Base-by-base conservation (phyloP, 1,140 invertebrate genomes). In the Trichoplusia ni region DNA sequence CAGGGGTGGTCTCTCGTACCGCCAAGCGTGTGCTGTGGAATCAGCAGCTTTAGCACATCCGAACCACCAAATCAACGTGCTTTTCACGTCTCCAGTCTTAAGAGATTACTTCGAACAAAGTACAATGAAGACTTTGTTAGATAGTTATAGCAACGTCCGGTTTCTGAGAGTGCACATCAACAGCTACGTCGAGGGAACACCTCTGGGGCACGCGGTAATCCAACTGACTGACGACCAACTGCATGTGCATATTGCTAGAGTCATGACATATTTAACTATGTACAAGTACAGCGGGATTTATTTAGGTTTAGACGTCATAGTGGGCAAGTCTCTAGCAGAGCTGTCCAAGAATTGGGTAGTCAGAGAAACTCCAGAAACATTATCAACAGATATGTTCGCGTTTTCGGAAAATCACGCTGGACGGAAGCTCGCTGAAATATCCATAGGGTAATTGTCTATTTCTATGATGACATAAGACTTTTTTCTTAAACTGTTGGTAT, bases 1-100 rank as follows among this genome's bases (percentile, higher is more conserved):
- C 29, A 37, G 38, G 35, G 49, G 58, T 1, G 23, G 29, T 27
- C 47, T 76, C 11, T 31, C 61, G 7, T 33, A 53, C 4, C 59
- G 66, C 0, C 65, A 73, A 21, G 63, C 66, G 0, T 76, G 67
- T 51, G 23, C 71, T 6, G 49, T 76, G 2, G 68, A 76, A 59
- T 64, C 73, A 2, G 67, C 71, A 0, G 73, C 73, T 5, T 59
- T 38, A 53, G 23, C 40, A 7, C 59, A 76, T 8, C 47, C 54
- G 1, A 2, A 59, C 0, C 46, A 56, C 7, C 8, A 68, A 7
- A 38, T 73, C 4, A 49, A 71, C 16, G 63, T 73, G 3, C 35
- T 74, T 0, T 71, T 74, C 44, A 47, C 53, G 1, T 44, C 51
- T 2, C 59, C 64, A 4, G 18, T 67, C 0, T 19, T n/a, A n/a